phyloP scores from a whole-genome alignment of 1,140 invertebrate species.

The Alviniconcha marisindica region DNA sequence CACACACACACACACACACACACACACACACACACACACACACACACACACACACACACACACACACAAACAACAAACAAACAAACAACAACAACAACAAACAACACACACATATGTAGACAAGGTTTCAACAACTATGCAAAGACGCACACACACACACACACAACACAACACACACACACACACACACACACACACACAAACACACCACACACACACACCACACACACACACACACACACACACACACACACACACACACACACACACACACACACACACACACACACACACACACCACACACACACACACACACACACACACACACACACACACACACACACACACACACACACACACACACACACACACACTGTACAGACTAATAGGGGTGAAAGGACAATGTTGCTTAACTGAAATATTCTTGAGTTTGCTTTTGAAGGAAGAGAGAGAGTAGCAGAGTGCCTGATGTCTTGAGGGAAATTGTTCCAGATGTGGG shows the following conservation, averaged over 20 bases:
- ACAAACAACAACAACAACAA: background rate
- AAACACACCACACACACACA: constrained; percentile 17
- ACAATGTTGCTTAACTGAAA: too few species aligned
- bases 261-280: background rate
- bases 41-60: background rate
- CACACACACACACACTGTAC: constrained; percentile 15
- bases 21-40: constrained; percentile 16
- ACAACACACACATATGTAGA: background rate
- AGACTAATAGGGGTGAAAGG: too few species aligned
- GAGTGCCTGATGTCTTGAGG: too few species aligned
- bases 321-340: background rate
- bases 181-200: constrained; percentile 2
- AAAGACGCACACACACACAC: background rate
- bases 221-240: constrained; percentile 21
- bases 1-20: constrained; percentile 17
- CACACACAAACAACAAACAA: constrained; percentile 5
- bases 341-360: constrained; percentile 13
- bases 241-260: constrained; percentile 4
- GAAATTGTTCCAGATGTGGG: too few species aligned
- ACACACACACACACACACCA: background rate
- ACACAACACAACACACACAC: background rate
- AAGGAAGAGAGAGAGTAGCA: too few species aligned
- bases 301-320: background rate
- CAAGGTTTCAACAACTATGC: too few species aligned
- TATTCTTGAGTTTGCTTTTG: too few species aligned